Conservation (phyloP, 2,888 invertebrate species). For the Ochropleura leucogaster region DNA sequence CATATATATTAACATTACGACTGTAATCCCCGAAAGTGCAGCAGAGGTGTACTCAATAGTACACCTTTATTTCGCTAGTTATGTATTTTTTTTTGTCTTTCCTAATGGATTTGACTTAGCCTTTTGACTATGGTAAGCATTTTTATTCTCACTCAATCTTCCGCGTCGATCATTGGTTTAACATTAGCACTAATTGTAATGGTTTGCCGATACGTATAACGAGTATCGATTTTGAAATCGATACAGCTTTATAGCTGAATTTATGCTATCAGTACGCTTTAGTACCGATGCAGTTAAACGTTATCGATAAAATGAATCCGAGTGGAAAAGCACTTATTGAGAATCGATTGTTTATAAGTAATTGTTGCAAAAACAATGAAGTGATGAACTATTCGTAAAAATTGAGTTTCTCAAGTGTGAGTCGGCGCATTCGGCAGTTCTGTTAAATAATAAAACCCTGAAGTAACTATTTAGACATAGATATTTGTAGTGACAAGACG, state of each 20-base stretch:
- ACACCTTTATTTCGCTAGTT: not conserved
- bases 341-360: constrained; percentile 4
- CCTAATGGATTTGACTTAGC: constrained; percentile 23
- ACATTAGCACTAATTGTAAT: constrained; percentile 46
- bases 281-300: constrained; percentile 31
- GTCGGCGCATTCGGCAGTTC: not conserved
- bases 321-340: constrained; percentile 7
- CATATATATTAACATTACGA: not conserved
- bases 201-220: constrained; percentile 40
- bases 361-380: constrained; percentile 16
- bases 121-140: constrained; percentile 21
- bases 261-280: constrained; percentile 37
- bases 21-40: not conserved
- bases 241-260: constrained; percentile 38
- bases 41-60: not conserved
- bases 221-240: constrained; percentile 36
- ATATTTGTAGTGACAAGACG: not conserved
- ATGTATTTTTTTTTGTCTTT: not conserved
- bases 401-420: not conserved
- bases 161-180: constrained; percentile 31
- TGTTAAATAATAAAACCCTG: not conserved
- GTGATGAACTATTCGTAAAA: constrained; percentile 4
- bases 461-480: not conserved
- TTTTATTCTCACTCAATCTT: constrained; percentile 8
- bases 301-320: constrained; percentile 22